Conservation (phyloP, 1,140 invertebrate species). For the Aphaenogaster rudis region DNA sequence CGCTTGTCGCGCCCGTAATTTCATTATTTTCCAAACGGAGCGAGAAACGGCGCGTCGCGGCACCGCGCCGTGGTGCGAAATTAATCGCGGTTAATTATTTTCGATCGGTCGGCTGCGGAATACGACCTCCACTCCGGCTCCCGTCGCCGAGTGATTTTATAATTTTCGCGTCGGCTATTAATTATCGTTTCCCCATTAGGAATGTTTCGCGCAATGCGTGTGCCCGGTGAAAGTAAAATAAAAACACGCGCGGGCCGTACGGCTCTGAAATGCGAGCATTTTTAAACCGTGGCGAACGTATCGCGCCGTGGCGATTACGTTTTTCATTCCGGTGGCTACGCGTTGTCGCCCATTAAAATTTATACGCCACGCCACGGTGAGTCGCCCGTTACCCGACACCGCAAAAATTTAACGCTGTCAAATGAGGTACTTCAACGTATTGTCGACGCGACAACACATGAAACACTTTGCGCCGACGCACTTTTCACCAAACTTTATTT, state of each 20-base stretch:
- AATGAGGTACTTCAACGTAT: slow-evolving; percentile 38
- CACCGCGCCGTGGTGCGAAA: slow-evolving; percentile 22
- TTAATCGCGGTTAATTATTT: slow-evolving; percentile 64
- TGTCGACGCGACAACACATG: slow-evolving; percentile 7
- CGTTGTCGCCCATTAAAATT: slow-evolving; percentile 42
- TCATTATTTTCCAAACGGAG: slow-evolving; percentile 52
- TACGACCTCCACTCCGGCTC: background rate
- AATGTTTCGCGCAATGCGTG: background rate
- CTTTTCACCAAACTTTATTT: slow-evolving; percentile 34
- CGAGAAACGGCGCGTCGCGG: slow-evolving; percentile 22
- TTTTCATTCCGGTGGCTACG: slow-evolving; percentile 29
- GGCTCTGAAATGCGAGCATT: slow-evolving; percentile 35
- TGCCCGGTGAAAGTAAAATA: slow-evolving; percentile 28
- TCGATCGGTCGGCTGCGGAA: slow-evolving; percentile 36
- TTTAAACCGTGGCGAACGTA: background rate
- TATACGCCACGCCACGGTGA: slow-evolving; percentile 11
- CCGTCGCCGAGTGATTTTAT: slow-evolving; percentile 41
- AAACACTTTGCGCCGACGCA: slow-evolving; percentile 8
- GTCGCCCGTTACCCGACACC: background rate
- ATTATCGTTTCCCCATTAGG: slow-evolving; percentile 47
- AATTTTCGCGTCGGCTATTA: slow-evolving; percentile 53
- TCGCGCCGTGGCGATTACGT: slow-evolving; percentile 20
- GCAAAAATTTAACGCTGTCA: slow-evolving; percentile 36
- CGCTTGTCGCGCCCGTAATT: slow-evolving; percentile 55
- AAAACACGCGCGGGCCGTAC: slow-evolving; percentile 9